Percentiles rank a stretch among this genome's conserved stretches.
Conservation (phyloP, 1,140 invertebrate genomes). For the Brachionus rotundiformis region DNA sequence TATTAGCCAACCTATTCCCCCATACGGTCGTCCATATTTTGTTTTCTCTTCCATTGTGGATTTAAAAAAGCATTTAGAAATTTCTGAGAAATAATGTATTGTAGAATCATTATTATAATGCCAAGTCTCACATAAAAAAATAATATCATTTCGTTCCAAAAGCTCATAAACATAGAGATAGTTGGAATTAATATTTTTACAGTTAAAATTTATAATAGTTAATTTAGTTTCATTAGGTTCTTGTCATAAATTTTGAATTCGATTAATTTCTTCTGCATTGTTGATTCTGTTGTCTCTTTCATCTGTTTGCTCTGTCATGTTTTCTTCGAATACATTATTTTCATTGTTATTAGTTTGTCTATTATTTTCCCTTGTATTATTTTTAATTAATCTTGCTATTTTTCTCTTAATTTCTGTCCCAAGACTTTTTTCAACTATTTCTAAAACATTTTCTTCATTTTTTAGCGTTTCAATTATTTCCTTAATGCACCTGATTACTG, state of each 20-base stretch:
- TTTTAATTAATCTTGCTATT: not conserved
- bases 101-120: constrained; percentile 11
- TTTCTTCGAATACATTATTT: too few species aligned
- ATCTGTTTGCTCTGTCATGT: not conserved
- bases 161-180: not conserved
- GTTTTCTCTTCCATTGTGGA: constrained; percentile 20
- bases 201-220: constrained; percentile 41
- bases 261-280: not conserved
- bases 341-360: not conserved
- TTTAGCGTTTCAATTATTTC: not conserved
- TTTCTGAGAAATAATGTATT: not conserved
- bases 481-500: not conserved
- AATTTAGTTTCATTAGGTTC: not conserved
- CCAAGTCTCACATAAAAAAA: constrained; percentile 40
- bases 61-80: not conserved
- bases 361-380: not conserved
- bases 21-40: constrained; percentile 22
- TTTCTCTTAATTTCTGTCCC: not conserved
- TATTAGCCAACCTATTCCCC: constrained; percentile 18
- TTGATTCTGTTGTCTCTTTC: not conserved
- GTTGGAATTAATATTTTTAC: constrained; percentile 18
- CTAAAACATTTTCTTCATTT: not conserved
- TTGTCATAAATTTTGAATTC: not conserved
- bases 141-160: not conserved
- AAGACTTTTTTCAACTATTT: constrained; percentile 8